Evolutionary conservation across 2,888 invertebrate genomes (phyloP).

Genomic region (Brachycybe producta): DNA sequence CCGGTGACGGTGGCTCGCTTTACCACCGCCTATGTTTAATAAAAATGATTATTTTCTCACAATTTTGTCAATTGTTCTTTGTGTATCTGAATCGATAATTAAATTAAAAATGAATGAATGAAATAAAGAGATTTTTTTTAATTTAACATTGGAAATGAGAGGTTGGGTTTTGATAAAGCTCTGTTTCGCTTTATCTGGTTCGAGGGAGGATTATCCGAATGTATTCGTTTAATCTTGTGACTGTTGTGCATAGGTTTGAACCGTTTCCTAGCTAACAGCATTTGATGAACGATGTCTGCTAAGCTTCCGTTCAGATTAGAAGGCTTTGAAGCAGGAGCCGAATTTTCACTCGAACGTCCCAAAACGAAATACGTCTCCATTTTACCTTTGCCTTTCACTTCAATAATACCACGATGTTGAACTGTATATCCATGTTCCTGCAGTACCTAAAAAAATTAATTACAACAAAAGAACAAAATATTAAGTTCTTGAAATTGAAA

Average conservation of each 20-base stretch:
- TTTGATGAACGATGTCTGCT: constrained; percentile 74
- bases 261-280: constrained; percentile 67
- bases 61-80: not conserved
- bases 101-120: too few relatives aligned
- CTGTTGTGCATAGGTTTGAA: constrained; percentile 38
- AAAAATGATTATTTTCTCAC: not conserved
- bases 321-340: constrained; percentile 40
- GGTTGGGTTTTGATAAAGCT: too few relatives aligned
- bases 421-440: constrained; percentile 58
- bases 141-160: too few relatives aligned
- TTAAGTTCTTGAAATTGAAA: too few relatives aligned
- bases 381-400: constrained; percentile 87
- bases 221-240: not conserved
- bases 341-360: constrained; percentile 43
- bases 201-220: too few relatives aligned
- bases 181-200: too few relatives aligned
- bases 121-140: too few relatives aligned
- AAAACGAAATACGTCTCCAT: constrained; percentile 91
- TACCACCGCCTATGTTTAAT: too few relatives aligned
- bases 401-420: constrained; percentile 66
- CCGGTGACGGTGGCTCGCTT: too few relatives aligned
- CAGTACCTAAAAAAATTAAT: constrained; percentile 52
- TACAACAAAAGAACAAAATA: too few relatives aligned
- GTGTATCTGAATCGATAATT: constrained; percentile 2
- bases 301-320: constrained; percentile 58